phyloP scores from a whole-genome alignment of 1,140 invertebrate genomes.

The Leptoteleia sp. region DNA sequence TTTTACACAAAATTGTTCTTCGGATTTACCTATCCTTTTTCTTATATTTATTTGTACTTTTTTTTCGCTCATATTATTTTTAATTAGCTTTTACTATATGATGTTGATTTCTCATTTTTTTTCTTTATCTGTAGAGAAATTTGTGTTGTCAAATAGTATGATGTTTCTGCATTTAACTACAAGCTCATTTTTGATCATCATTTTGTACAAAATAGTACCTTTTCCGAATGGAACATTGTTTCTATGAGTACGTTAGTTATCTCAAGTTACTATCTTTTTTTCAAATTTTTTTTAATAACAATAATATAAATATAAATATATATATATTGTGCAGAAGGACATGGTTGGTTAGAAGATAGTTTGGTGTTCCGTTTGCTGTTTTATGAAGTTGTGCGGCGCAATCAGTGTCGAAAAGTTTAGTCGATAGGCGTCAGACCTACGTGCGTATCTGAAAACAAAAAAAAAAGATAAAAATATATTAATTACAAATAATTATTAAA shows the following conservation, averaged over 20 bases:
- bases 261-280: slow-evolving; percentile 64
- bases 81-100: too few relatives aligned
- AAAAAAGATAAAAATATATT: too few relatives aligned
- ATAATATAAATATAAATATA: slow-evolving; percentile 65
- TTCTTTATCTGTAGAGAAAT: neutral
- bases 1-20: slow-evolving; percentile 59
- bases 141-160: slow-evolving; percentile 7
- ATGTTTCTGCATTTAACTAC: slow-evolving; percentile 55
- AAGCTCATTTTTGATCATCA: slow-evolving; percentile 16
- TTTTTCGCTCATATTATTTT: neutral
- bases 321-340: slow-evolving; percentile 67
- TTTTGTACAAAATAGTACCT: slow-evolving; percentile 65
- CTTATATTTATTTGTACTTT: neutral
- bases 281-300: slow-evolving; percentile 61
- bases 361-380: slow-evolving; percentile 80
- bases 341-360: slow-evolving; percentile 77
- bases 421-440: slow-evolving; percentile 68
- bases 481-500: too few relatives aligned
- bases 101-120: neutral
- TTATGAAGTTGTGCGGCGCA: slow-evolving; percentile 74
- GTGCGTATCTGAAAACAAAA: slow-evolving; percentile 74
- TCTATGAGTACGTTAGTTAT: slow-evolving; percentile 72
- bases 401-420: slow-evolving; percentile 67
- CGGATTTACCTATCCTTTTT: neutral
- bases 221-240: slow-evolving; percentile 65